Evolutionary conservation across 2,888 invertebrate species (phyloP), one percentile per base, ranked within the genome.

Genomic region (Ceraclea dissimilis): DNA sequence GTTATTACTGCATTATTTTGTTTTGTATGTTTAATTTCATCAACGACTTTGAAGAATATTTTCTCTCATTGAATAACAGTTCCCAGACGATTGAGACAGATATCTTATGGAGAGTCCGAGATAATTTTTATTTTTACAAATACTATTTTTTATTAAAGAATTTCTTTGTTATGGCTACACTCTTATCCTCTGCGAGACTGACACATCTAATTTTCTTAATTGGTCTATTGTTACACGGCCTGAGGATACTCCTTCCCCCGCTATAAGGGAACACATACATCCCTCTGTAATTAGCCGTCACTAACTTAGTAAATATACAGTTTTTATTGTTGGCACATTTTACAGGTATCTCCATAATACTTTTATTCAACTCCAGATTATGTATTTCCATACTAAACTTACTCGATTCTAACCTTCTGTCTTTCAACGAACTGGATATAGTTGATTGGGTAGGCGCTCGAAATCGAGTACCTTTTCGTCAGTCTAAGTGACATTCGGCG

Each of bases 401-500:
- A 31, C 46, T 52, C 18, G 52, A 49, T 39, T 57, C 48, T 19
- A 52, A 33, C 31, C 52, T 43, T 22, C 43, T 17, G 31, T 54
- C 54, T 18, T 54, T 54, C 13, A 49, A 26, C 13, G 49, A 54
- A 49, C 54, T 54, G 13, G 54, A 20, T 8, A 54, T 43, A 11
- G 54, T 54, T 1, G 54, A 54, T 34, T 54, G 54, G 5, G 44
- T 43, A 2, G 54, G 54, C 16, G 54, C 34, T 16, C 44, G 54
- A 43, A 39, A 49, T 5, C 49, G 33, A 16, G 22, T n/a, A n/a
- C 21, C 10, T 33, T 46, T 50, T 21, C 33, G 34, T 53, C 53
- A 53, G 57, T 53, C 50, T 17, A 49, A n/a, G 22, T 57, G 49
- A 18, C 51, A 46, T 50, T 57, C 54, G 16, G 54, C 54, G 19